These are phyloP conservation scores for Cebidichthys violaceus DNA, from an alignment of 2,113 vertebrate genomes.

Conservation along the genomic window DNA sequence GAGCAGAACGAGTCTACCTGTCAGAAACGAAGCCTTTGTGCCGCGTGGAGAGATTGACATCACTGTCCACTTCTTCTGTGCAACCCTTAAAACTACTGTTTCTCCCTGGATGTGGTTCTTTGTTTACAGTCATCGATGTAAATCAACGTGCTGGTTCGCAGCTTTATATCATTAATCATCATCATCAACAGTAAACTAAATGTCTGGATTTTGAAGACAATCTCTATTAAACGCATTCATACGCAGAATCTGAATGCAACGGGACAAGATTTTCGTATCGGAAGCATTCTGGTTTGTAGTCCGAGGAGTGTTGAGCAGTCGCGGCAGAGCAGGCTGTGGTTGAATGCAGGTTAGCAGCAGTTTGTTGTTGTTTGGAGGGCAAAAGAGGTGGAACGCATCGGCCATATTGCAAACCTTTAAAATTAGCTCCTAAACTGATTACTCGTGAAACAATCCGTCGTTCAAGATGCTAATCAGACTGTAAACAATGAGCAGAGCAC, in stretches of 20 bases:
- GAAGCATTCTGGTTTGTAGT: too few relatives aligned
- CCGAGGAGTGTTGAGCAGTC: background rate
- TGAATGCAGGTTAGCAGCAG: background rate
- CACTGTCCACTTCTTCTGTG: background rate
- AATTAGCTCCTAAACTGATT: background rate
- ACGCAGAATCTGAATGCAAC: background rate
- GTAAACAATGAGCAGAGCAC: background rate
- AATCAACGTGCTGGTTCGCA: too few relatives aligned
- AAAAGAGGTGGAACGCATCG: background rate
- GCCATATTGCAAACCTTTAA: background rate
- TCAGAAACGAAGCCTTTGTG: constrained; percentile 17
- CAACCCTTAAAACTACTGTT: constrained; percentile 7
- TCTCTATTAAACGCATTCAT: background rate
- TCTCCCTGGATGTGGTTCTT: background rate
- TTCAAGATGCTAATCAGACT: background rate
- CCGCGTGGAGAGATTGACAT: background rate
- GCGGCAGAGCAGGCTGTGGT: background rate
- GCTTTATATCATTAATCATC: background rate
- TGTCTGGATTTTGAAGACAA: background rate
- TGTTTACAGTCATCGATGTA: background rate
- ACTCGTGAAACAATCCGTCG: background rate
- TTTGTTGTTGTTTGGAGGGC: background rate
- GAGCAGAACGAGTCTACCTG: constrained; percentile 14
- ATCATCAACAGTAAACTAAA: background rate
- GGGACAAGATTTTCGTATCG: background rate